phyloP scores from a whole-genome alignment of 2,888 invertebrate species.

The Argynnis bischoffii region DNA sequence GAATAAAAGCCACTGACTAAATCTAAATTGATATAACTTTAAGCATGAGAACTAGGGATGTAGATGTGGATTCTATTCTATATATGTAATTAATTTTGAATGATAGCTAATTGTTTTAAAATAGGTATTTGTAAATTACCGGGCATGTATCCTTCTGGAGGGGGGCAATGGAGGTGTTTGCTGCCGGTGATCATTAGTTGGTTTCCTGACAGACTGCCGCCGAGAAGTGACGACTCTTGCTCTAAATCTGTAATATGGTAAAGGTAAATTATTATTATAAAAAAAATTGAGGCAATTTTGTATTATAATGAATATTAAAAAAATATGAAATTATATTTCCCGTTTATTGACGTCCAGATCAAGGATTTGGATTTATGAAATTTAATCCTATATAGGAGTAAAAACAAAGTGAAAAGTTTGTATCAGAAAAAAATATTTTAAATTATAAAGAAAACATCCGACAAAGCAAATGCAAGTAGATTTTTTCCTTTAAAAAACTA shows the following conservation, averaged over 20 bases:
- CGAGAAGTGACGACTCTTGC: slow-evolving; percentile 63
- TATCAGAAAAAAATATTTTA: too few species aligned
- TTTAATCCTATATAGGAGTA: too few species aligned
- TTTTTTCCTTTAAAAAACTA: too few species aligned
- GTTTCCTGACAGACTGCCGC: slow-evolving; percentile 87
- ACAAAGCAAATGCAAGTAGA: too few species aligned
- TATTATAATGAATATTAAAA: background rate
- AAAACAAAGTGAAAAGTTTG: too few species aligned
- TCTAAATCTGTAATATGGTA: slow-evolving; percentile 68
- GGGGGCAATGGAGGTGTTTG: slow-evolving; percentile 90
- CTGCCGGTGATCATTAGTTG: slow-evolving; percentile 89
- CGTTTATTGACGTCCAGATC: too few species aligned
- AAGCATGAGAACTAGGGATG: slow-evolving; percentile 23
- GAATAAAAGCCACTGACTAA: slow-evolving; percentile 33
- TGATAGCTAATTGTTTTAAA: slow-evolving; percentile 1
- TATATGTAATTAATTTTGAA: background rate
- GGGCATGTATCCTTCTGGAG: slow-evolving; percentile 84
- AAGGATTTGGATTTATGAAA: too few species aligned
- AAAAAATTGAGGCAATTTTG: background rate
- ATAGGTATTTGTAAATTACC: slow-evolving; percentile 52
- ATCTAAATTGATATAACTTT: slow-evolving; percentile 19
- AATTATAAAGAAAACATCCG: too few species aligned
- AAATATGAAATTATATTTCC: too few species aligned
- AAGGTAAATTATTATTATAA: too few species aligned
- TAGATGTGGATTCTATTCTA: background rate